These are phyloP conservation scores for Drosophila nigricruria DNA, from an alignment of 2,888 invertebrate species.

Conservation along the genomic window DNA sequence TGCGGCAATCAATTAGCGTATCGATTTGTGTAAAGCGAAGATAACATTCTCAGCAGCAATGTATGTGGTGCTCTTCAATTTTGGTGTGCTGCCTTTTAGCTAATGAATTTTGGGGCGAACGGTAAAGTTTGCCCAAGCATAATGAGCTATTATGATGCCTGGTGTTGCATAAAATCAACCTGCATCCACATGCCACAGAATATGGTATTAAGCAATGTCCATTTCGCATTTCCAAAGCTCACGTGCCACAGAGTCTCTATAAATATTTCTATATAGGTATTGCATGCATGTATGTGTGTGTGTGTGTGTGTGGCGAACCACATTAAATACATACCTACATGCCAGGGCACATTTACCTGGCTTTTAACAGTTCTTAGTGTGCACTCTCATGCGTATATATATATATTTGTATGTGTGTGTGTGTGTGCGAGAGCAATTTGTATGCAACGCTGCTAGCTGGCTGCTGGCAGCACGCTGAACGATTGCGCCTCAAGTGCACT, in stretches of 20 bases:
- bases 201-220: slow-evolving; percentile 79
- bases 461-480: slow-evolving; percentile 67
- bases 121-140: slow-evolving; percentile 51
- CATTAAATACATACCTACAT: slow-evolving; percentile 33
- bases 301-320: slow-evolving; percentile 14
- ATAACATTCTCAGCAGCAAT: slow-evolving; percentile 36
- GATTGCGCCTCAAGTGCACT: slow-evolving; percentile 76
- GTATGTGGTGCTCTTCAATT: slow-evolving; percentile 44
- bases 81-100: slow-evolving; percentile 66
- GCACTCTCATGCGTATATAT: slow-evolving; percentile 22
- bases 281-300: neutral
- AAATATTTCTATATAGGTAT: slow-evolving; percentile 22
- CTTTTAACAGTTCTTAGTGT: slow-evolving; percentile 41
- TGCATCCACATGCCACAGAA: slow-evolving; percentile 50
- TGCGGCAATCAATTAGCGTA: slow-evolving; percentile 65
- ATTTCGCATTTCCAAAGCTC: slow-evolving; percentile 74
- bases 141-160: slow-evolving; percentile 77
- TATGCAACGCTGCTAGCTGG: slow-evolving; percentile 64
- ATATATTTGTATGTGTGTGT: slow-evolving; percentile 18
- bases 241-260: slow-evolving; percentile 62
- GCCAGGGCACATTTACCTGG: slow-evolving; percentile 55
- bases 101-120: slow-evolving; percentile 68
- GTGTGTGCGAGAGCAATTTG: slow-evolving; percentile 64
- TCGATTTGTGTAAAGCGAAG: slow-evolving; percentile 42
- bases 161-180: slow-evolving; percentile 65